These are phyloP conservation scores for Drosophila mimica DNA, from an alignment of 2,888 invertebrate genomes.

Conservation along the genomic window DNA sequence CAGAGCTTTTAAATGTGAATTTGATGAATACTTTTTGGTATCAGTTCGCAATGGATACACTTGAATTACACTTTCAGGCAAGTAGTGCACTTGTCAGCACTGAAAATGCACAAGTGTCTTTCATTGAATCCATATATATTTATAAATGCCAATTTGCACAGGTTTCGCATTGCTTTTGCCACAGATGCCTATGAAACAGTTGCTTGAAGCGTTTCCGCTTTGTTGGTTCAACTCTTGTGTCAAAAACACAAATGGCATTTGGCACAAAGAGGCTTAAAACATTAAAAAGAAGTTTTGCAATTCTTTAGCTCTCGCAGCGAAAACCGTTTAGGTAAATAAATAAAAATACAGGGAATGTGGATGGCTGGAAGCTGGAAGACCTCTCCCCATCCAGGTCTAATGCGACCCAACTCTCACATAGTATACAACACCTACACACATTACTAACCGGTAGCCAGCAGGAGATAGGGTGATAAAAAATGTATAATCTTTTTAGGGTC, in stretches of 20 bases:
- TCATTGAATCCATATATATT: background rate
- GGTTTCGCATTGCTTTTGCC: background rate
- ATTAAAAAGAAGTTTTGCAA: background rate
- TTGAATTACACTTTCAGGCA: background rate
- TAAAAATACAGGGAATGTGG: background rate
- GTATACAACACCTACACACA: background rate
- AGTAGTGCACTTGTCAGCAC: background rate
- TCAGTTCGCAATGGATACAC: background rate
- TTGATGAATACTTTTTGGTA: slow-evolving; percentile 1
- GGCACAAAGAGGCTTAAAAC: background rate
- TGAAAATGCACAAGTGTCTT: background rate
- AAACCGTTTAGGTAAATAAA: background rate
- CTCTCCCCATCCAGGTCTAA: background rate
- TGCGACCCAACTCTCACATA: background rate
- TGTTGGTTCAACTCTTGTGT: background rate
- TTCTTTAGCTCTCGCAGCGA: background rate
- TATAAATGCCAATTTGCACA: background rate
- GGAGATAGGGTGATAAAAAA: background rate
- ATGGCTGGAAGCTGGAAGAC: background rate
- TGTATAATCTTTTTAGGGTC: slow-evolving; percentile 6
- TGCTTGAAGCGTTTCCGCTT: background rate
- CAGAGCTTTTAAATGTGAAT: background rate
- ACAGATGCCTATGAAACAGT: background rate
- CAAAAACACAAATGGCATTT: background rate
- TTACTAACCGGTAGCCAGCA: background rate